These are phyloP conservation scores for Amblyteles armatorius DNA, from an alignment of 2,888 invertebrate species.

Conservation along the genomic window DNA sequence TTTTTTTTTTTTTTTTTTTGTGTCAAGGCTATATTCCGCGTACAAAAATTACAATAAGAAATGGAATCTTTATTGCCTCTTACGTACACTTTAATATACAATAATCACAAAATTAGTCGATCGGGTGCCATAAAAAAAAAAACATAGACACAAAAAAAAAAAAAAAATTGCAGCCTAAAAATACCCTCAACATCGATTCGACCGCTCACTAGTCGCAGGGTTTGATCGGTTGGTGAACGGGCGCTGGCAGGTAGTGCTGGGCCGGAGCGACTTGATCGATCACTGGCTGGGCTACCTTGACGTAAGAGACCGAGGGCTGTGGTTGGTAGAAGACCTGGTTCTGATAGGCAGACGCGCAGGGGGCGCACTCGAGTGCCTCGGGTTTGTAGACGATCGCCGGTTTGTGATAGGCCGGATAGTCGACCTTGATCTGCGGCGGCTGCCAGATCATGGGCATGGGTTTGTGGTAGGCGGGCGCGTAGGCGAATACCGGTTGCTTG, in stretches of 20 bases:
- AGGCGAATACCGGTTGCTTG: slow-evolving; percentile 72
- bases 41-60: not conserved
- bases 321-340: slow-evolving; percentile 65
- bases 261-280: slow-evolving; percentile 71
- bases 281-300: slow-evolving; percentile 70
- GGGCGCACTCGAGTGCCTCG: slow-evolving; percentile 59
- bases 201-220: slow-evolving; percentile 34
- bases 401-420: slow-evolving; percentile 70
- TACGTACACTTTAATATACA: too few relatives aligned
- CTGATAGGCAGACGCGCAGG: slow-evolving; percentile 67
- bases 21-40: slow-evolving; percentile 56
- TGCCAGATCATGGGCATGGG: slow-evolving; percentile 63
- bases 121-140: not conserved
- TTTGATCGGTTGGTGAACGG: slow-evolving; percentile 62
- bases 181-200: not conserved
- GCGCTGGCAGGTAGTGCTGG: slow-evolving; percentile 70
- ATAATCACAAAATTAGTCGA: too few relatives aligned
- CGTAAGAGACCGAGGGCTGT: slow-evolving; percentile 67
- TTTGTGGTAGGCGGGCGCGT: slow-evolving; percentile 77
- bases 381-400: slow-evolving; percentile 69
- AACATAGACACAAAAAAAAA: not conserved
- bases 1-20: too few relatives aligned
- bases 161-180: not conserved
- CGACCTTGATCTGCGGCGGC: slow-evolving; percentile 26
- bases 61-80: too few relatives aligned